Percentiles rank a stretch among this genome's conserved stretches.
Conservation (phyloP, 2,888 invertebrate genomes). For the Dynastes maya region DNA sequence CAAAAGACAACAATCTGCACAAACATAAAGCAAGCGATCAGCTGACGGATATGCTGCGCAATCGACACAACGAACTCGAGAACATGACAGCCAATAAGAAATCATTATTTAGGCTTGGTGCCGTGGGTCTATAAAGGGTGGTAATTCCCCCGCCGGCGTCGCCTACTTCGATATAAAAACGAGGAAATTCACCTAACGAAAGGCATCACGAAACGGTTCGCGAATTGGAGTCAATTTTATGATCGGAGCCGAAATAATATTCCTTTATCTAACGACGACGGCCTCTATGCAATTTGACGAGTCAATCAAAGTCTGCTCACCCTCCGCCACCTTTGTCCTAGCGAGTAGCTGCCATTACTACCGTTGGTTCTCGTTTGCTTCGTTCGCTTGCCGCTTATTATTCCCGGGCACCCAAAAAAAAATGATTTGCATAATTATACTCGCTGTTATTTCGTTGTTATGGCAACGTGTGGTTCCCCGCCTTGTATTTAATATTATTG, state of each 20-base stretch:
- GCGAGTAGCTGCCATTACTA: slow-evolving; percentile 29
- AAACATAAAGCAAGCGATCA: neutral
- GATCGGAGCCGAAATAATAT: slow-evolving; percentile 24
- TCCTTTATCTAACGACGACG: slow-evolving; percentile 32
- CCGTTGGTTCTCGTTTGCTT: slow-evolving; percentile 19
- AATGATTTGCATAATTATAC: slow-evolving; percentile 39
- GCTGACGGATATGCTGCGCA: neutral
- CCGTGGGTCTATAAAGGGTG: no score
- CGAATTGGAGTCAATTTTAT: slow-evolving; percentile 19
- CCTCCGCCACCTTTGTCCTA: no score
- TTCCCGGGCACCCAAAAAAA: slow-evolving; percentile 26
- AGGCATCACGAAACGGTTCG: neutral
- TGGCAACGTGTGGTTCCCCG: neutral
- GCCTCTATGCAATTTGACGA: slow-evolving; percentile 35
- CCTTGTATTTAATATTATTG: neutral
- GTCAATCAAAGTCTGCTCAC: slow-evolving; percentile 31
- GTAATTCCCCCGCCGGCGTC: neutral
- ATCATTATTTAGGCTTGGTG: no score
- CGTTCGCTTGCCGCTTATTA: slow-evolving; percentile 42
- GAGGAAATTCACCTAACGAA: slow-evolving; percentile 29
- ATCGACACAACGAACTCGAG: neutral
- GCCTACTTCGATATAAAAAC: neutral
- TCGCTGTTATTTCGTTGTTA: slow-evolving; percentile 20
- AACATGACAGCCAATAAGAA: no score
- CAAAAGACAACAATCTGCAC: no score